Evolutionary conservation across 2,888 invertebrate genomes (phyloP), one percentile per base, ranked within the genome.

Genomic region (Tetramorium bicarinatum): DNA sequence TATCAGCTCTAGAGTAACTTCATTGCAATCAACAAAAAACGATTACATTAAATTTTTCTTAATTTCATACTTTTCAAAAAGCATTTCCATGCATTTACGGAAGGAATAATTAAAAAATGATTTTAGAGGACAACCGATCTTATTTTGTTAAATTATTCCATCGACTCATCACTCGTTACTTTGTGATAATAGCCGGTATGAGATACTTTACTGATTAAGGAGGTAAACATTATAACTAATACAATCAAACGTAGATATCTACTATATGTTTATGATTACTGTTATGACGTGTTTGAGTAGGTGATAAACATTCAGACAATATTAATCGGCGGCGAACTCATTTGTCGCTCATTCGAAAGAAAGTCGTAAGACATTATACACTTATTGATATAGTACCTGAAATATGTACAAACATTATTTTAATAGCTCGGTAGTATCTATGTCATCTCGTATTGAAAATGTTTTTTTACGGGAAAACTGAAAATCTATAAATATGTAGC

Each of bases 351-450:
- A 86, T 85, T 81, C 47, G 82, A 90, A 90, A 90, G 81, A 85
- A 80, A 87, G 83, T 75, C 34, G 38, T 79, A 71, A 79, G 79
- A 59, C 83, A 69, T 66, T 86, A 61, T 87, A 79, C 81, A 87
- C 87, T 80, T 88, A 87, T 88, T 75, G 83, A 82, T 85, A 87
- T 88, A 84, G 66, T 87, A 84, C 76, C 74, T 81, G 89, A 90
- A 90, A 72, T 89, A 90, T 90, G 72, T 90, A 90, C 90, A 90
- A 88, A 85, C 66, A 82, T 90, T 89, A 89, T 85, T 83, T 54
- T 81, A 54, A 85, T 88, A 90, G 59, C 80, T 83, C 77, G 82
- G 79, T 86, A 87, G 72, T 83, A 88, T 88, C 85, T 85, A 83
- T 85, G 61, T 83, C 59, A 41, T 62, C 38, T 72, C 85, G 71